Conservation (phyloP, 2,888 invertebrate genomes). For the Agrotis ipsilon region DNA sequence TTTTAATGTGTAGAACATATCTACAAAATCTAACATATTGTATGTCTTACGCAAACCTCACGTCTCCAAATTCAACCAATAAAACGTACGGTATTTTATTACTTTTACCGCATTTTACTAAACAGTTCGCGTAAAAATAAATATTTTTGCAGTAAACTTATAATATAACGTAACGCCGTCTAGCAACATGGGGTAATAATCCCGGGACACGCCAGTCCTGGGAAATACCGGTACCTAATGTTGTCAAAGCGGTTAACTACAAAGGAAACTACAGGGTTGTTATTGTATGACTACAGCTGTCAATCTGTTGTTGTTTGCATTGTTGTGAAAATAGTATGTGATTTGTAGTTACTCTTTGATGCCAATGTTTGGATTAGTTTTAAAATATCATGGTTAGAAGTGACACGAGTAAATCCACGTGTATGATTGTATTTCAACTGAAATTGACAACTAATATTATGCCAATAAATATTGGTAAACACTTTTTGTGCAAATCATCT, state of each 20-base stretch:
- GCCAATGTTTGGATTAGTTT: neutral
- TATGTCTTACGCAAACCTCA: constrained; percentile 3
- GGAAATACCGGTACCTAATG: constrained; percentile 35
- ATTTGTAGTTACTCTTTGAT: neutral
- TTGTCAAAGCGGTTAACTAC: constrained; percentile 44
- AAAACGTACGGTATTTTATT: constrained; percentile 37
- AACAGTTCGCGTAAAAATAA: constrained; percentile 37
- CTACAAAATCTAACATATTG: constrained; percentile 4
- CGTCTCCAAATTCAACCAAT: neutral
- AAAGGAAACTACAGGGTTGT: constrained; percentile 18
- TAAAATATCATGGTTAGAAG: no score
- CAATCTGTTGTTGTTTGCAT: constrained; percentile 2
- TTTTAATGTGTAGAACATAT: neutral
- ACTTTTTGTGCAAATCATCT: no score
- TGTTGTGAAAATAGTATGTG: neutral
- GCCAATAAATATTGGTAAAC: no score
- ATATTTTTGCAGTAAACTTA: constrained; percentile 33
- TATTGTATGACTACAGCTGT: constrained; percentile 4
- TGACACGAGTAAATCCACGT: no score
- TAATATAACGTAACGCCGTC: neutral
- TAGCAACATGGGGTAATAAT: constrained; percentile 42
- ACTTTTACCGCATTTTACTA: constrained; percentile 25
- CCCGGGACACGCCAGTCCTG: constrained; percentile 56
- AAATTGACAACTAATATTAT: no score
- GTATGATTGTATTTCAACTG: no score